These are phyloP conservation scores for Acromyrmex echinatior DNA, from an alignment of 1,140 invertebrate genomes.

Conservation along the genomic window DNA sequence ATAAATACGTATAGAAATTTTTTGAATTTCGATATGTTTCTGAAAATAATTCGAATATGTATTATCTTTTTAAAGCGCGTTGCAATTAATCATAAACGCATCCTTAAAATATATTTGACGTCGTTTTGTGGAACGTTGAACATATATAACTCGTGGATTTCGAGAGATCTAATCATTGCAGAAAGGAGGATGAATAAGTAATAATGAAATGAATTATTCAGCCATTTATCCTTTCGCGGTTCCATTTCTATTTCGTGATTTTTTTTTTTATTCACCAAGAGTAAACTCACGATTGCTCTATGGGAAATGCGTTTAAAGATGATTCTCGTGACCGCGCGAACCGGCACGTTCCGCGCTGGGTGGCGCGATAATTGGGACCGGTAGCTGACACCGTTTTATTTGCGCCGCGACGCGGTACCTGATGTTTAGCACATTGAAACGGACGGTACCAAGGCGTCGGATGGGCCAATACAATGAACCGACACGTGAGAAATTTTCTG, in stretches of 20 bases:
- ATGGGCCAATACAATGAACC: constrained; percentile 70
- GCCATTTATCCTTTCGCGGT: constrained; percentile 19
- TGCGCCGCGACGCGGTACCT: constrained; percentile 65
- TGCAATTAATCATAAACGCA: neutral
- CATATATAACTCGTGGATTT: neutral
- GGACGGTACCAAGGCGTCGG: constrained; percentile 39
- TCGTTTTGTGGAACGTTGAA: neutral
- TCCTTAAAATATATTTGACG: neutral
- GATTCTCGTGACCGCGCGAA: constrained; percentile 66
- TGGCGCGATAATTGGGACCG: constrained; percentile 70
- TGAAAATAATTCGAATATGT: neutral
- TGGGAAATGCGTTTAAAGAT: constrained; percentile 70
- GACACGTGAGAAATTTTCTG: constrained; percentile 73
- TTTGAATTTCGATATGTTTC: neutral
- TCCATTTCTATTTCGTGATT: constrained; percentile 37
- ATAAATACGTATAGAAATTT: neutral
- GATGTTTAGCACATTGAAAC: constrained; percentile 73
- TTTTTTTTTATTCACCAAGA: neutral
- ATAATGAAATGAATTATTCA: neutral
- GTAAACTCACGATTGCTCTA: constrained; percentile 23
- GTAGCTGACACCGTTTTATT: constrained; percentile 75
- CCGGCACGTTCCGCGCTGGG: constrained; percentile 64
- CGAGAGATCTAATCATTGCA: neutral
- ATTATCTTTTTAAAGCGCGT: neutral
- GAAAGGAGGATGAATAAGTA: neutral